Conservation (phyloP, 1,140 invertebrate genomes). For the Pseudoatta argentina region DNA sequence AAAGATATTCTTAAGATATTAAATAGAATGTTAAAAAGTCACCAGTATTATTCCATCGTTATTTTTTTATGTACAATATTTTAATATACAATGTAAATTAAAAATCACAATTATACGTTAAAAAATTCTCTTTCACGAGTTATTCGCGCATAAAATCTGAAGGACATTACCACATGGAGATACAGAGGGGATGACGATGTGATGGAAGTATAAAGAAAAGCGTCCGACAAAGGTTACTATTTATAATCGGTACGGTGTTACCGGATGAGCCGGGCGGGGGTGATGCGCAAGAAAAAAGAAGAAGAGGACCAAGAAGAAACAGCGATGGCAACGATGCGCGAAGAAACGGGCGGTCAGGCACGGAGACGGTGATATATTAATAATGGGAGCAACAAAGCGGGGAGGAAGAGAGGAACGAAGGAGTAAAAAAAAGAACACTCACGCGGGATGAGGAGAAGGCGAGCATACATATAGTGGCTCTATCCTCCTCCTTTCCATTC, state of each 20-base stretch:
- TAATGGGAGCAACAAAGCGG: slow-evolving; percentile 82
- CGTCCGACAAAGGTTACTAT: slow-evolving; percentile 84
- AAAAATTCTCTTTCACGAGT: slow-evolving; percentile 22
- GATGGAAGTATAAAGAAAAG: slow-evolving; percentile 77
- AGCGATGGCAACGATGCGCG: slow-evolving; percentile 34
- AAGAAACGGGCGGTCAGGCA: slow-evolving; percentile 61
- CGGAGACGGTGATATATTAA: slow-evolving; percentile 82
- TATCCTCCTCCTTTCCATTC: slow-evolving; percentile 56
- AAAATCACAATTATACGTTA: neutral
- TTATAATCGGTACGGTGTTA: slow-evolving; percentile 80
- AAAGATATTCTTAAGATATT: neutral
- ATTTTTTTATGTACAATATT: neutral
- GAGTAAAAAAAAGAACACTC: slow-evolving; percentile 66
- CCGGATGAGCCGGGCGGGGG: slow-evolving; percentile 68
- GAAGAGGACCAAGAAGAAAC: slow-evolving; percentile 62
- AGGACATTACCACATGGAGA: slow-evolving; percentile 35
- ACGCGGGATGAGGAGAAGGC: neutral
- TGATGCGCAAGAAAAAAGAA: slow-evolving; percentile 58
- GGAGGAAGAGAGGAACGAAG: slow-evolving; percentile 73
- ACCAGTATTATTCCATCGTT: neutral
- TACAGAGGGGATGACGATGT: slow-evolving; percentile 65
- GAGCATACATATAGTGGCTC: neutral
- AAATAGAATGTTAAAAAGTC: neutral
- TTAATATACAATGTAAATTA: neutral
- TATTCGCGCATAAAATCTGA: slow-evolving; percentile 42